A percentile compares a stretch with the other conserved stretches of the same genome.
These are phyloP conservation scores for Lacanobia wlatinum DNA, from an alignment of 2,888 invertebrate genomes.

Conservation along the genomic window DNA sequence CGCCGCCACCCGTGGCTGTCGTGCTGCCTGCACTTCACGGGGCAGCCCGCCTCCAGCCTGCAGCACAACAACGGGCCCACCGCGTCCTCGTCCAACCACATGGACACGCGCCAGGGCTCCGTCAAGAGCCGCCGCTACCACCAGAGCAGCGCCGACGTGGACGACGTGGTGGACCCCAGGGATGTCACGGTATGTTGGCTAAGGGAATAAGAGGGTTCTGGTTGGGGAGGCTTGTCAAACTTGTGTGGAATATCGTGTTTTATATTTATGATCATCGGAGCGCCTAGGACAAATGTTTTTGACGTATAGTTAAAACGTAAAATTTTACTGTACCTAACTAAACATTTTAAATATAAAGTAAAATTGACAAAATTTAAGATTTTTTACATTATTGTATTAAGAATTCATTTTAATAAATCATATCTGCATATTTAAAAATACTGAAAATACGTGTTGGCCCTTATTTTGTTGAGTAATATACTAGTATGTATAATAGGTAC, in stretches of 20 bases:
- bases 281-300: too few species aligned
- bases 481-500: too few species aligned
- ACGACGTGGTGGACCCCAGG: constrained; percentile 83
- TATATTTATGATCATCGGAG: neutral
- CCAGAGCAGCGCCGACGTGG: constrained; percentile 79
- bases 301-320: too few species aligned
- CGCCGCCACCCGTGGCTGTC: constrained; percentile 87
- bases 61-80: constrained; percentile 70
- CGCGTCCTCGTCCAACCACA: constrained; percentile 80
- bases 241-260: neutral
- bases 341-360: too few species aligned
- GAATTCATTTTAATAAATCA: too few species aligned
- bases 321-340: too few species aligned
- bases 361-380: too few species aligned
- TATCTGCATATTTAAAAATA: too few species aligned
- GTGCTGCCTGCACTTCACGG: constrained; percentile 83
- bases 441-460: too few species aligned
- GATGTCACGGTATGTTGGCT: constrained; percentile 83
- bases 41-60: constrained; percentile 73
- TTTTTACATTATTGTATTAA: too few species aligned
- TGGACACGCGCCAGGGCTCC: constrained; percentile 82
- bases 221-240: neutral
- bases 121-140: constrained; percentile 85
- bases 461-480: too few species aligned
- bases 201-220: neutral